Percentiles rank a stretch among this genome's conserved stretches.
Conservation (phyloP, 2,113 vertebrate species). For the Tragelaphus imberbis region DNA sequence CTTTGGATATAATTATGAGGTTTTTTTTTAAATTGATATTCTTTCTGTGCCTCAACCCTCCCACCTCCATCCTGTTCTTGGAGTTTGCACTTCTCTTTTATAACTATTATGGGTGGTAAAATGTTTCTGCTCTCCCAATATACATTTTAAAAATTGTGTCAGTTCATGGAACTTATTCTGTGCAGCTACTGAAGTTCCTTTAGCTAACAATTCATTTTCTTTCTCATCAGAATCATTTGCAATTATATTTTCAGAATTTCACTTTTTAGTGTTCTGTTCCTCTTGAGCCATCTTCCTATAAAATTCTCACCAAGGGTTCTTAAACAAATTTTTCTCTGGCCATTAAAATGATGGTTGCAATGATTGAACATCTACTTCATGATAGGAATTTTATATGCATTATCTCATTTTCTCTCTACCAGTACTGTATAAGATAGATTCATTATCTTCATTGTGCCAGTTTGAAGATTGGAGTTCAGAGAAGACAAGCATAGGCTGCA, state of each 20-base stretch:
- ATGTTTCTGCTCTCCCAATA: not conserved
- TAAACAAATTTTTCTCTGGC: not conserved
- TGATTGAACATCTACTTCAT: conserved; percentile 1
- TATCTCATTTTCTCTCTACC: conserved; percentile 32
- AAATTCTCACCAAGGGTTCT: conserved; percentile 14
- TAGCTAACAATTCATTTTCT: not conserved
- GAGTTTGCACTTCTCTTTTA: not conserved
- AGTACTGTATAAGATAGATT: not conserved
- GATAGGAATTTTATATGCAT: not conserved
- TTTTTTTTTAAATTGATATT: not conserved
- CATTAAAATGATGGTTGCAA: conserved; percentile 9
- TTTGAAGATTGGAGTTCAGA: not conserved
- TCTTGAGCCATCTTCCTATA: not conserved
- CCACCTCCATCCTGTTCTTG: not conserved
- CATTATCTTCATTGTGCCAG: not conserved
- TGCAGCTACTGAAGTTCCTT: not conserved
- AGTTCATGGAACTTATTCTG: not conserved
- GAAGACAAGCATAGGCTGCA: not conserved
- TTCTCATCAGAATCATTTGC: not conserved
- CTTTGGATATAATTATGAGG: not conserved
- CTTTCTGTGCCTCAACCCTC: not conserved
- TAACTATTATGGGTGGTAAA: not conserved
- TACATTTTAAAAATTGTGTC: not conserved
- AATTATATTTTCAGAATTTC: not conserved
- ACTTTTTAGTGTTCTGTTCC: not conserved